Base-by-base conservation (phyloP, 1,140 invertebrate species). In the Ceratina japonica region DNA sequence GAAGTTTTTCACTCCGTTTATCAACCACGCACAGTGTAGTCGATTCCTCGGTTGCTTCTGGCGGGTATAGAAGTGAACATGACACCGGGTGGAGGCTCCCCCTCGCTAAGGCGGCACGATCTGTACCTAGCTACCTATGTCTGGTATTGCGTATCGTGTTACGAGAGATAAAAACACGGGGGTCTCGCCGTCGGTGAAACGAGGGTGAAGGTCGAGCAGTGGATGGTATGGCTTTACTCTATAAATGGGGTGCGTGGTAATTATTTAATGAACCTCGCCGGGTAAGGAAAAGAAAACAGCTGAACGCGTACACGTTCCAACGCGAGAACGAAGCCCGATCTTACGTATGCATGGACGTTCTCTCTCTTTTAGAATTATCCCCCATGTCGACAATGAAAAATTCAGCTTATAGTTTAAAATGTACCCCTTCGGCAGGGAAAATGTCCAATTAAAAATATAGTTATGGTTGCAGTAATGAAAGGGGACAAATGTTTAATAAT, bases 71-170 rank as follows among this genome's bases (percentile, higher is more conserved):
- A 75, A 79, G 79, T 63, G 70, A 85, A 89, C 82, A 80, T 85
- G 86, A 81, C 81, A 87, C 89, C 89, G 89, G 87, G 88, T 89
- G 85, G 89, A 91, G 90, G 91, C 91, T 92, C 90, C 90, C 84
- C 89, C 88, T 87, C 89, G 84, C 79, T 69, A 81, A 77, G 74
- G 51, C 69, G 31, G 80, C 83, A 78, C 81, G 76, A 83, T 85
- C 71, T 69, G 71, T 79, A 65, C 69, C 71, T 71, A 58, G 73
- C 70, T 83, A 79, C 80, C 79, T 79, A 66, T 72, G 73, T 56
- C 56, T 75, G 62, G 58, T 71, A 69, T 80, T 27, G 56, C 16
- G 71, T 68, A 73, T 87, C 79, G 84, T 62, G 77, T 84, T 84
- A 84, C 76, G 58, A 56, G 79, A 70, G 83, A 85, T 81, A 85